Base-by-base conservation (phyloP, 2,797 vertebrate genomes). In the Helostoma temminkii region DNA sequence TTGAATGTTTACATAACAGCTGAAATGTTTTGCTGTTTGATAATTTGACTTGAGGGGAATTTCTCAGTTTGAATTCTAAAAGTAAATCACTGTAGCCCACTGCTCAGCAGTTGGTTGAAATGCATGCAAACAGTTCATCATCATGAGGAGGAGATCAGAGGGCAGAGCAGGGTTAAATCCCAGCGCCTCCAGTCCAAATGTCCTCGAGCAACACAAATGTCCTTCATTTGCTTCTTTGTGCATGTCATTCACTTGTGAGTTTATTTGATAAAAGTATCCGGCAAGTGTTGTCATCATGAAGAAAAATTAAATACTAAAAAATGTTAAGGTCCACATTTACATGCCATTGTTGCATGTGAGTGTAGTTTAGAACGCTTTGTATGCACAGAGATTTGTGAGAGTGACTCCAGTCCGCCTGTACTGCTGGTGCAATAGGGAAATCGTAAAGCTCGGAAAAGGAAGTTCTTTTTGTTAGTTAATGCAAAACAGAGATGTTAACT, bases 341-440 rank as follows among this genome's bases (percentile, higher is more conserved):
- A n/a, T n/a, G n/a, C n/a, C n/a, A n/a, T n/a, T n/a, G n/a, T n/a
- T n/a, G n/a, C n/a, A n/a, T n/a, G n/a, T n/a, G n/a, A n/a, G n/a
- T n/a, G n/a, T n/a, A n/a, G n/a, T n/a, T 34, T 42, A 41, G 30
- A 71, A 14, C 59, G 74, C 45, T 65, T 54, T 43, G 24, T 37
- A 24, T 78, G 54, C 39, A 50, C 55, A 66, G 25, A 34, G 16
- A 21, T 36, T 53, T 70, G 16, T 43, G 42, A 26, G 45, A 18
- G n/a, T n/a, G n/a, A n/a, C n/a, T n/a, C n/a, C n/a, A n/a, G n/a
- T n/a, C n/a, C n/a, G n/a, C 32, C 30, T 46, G 53, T 66, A 54
- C 67, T 52, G 45, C 12, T 59, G 52, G 25, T 61, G 50, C 47
- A 58, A 55, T 22, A 39, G 67, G 4, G n/a, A 74, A 65, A 68